A percentile compares a stretch with the other conserved stretches of the same genome.
These are phyloP conservation scores for Anolis apletophallus DNA, from an alignment of 2,797 vertebrate genomes.

Conservation along the genomic window DNA sequence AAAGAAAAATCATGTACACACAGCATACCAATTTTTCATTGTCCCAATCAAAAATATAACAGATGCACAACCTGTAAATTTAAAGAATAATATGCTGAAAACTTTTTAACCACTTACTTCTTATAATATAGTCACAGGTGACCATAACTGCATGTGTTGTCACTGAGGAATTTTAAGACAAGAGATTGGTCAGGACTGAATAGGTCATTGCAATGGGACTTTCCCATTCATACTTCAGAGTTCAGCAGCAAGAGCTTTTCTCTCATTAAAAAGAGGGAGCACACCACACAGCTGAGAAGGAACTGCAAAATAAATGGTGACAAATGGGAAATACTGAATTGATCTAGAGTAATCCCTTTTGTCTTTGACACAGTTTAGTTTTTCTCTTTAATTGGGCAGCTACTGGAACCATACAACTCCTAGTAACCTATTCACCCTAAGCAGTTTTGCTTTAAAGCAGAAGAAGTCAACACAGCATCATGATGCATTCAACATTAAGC, in stretches of 20 bases:
- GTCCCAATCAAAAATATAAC: slow-evolving; percentile 52
- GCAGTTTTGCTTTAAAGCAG: slow-evolving; percentile 1
- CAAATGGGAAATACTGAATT: accelerated
- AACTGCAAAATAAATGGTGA: neutral
- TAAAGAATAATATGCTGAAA: slow-evolving; percentile 60
- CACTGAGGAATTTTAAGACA: slow-evolving; percentile 51
- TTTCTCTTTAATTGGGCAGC: slow-evolving; percentile 35
- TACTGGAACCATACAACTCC: neutral
- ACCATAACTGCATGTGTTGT: slow-evolving; percentile 42
- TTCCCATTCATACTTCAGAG: neutral
- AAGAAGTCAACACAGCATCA: slow-evolving; percentile 7
- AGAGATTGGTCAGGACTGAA: slow-evolving; percentile 40
- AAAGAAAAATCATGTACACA: slow-evolving; percentile 70
- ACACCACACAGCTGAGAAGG: neutral
- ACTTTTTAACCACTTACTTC: slow-evolving; percentile 60
- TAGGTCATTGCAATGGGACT: neutral
- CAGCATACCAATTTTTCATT: slow-evolving; percentile 62
- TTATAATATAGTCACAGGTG: slow-evolving; percentile 49
- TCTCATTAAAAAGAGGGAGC: slow-evolving; percentile 5
- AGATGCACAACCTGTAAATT: slow-evolving; percentile 60
- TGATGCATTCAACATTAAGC: neutral
- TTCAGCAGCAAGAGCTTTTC: neutral
- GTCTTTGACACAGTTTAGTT: slow-evolving; percentile 41
- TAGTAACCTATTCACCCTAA: neutral
- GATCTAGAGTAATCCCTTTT: slow-evolving; percentile 29